Base-by-base conservation (phyloP, 2,888 invertebrate genomes). In the Malachius bipustulatus region DNA sequence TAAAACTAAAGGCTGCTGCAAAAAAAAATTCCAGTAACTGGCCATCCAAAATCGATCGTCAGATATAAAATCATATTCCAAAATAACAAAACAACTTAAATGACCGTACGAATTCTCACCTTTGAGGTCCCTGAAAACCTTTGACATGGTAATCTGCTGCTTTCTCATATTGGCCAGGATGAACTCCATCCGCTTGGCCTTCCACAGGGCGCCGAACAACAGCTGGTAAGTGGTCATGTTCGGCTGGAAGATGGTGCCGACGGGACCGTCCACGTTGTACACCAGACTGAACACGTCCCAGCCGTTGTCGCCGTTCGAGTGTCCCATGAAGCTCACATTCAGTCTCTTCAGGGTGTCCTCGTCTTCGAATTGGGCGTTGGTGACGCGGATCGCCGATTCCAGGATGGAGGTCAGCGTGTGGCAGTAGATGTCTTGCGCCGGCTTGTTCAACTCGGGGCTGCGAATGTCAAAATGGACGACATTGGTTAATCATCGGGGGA, bases 351-450 rank as follows among this genome's bases (percentile, higher is more conserved):
- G 69, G 32, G 94, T 87, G 58, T 94, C 93, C 24, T 80, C 76
- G 55, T 90, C 88, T 56, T 94, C 93, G 61, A 78, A 88, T 64
- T 93, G 91, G 9, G 93, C 89, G 64, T 91, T 93, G 9, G 94
- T 96, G 15, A 85, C 84, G 47, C 91, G 73, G 51, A 89, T 75
- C 4, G 89, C 87, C 15, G 82, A 77, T 57, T 88, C 88, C 56
- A 90, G 64, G 53, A 88, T 82, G 37, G 80, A 77, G 36, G 82
- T 79, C 45, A 96, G 69, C 55, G 90, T 90, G 63, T 93, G 91
- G 8, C 83, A 78, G 63, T 85, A 88, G 34, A 96, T 68, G 14
- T 82, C 79, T 46, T 76, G 73, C 12, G 89, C 93, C 1, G 84
- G 82, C 63, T 90, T 88, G 51, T 80, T 81, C 43, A 96, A 63